Base-by-base conservation (phyloP, 2,797 vertebrate species). In the Enteromius unitaeniatus region DNA sequence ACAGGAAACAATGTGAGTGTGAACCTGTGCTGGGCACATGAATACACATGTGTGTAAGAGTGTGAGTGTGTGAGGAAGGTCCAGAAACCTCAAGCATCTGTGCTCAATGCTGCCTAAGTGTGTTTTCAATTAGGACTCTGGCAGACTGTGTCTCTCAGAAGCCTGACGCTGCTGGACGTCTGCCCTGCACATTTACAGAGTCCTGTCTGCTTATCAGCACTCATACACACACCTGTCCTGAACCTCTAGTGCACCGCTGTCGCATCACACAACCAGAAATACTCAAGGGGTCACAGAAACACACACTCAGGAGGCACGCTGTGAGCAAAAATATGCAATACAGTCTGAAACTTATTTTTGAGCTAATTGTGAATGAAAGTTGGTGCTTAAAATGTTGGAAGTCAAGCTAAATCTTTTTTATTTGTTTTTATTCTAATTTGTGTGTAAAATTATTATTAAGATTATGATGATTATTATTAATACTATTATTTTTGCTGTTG, bases 71-170 rank as follows among this genome's bases (percentile, higher is more conserved):
- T 62, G 26, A 74, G 45, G 68, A 67, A 45, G 82, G 51, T 34
- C 67, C 40, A 79, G 69, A 84, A 70, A 86, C 78, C 72, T 67
- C 28, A 74, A 65, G 68, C 85, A 88, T 85, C 78, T 77, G 87
- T 76, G 78, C 75, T 84, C 78, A 72, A 84, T 73, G 77, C 78
- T 58, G 60, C 74, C 77, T 40, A 40, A 42, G 42, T 42, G 79
- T 89, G 85, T 85, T 88, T 86, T 68, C 78, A 83, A 88, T 88
- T 82, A 88, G 28, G 42, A 28, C 51, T 82, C 58, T 86, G 81
- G 85, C 83, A 84, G 74, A 28, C 51, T 13, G 45, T 31, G 45
- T 74, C 69, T 60, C 62, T 86, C 86, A 81, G 88, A 85, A 86
- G 85, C 80, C 80, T 72, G 23, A 55, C 9, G 53, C 60, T 72